These are phyloP conservation scores for Tethya wilhelma DNA, from an alignment of 37 sponge, comb jelly and placozoan genomes.

Conservation along the genomic window DNA sequence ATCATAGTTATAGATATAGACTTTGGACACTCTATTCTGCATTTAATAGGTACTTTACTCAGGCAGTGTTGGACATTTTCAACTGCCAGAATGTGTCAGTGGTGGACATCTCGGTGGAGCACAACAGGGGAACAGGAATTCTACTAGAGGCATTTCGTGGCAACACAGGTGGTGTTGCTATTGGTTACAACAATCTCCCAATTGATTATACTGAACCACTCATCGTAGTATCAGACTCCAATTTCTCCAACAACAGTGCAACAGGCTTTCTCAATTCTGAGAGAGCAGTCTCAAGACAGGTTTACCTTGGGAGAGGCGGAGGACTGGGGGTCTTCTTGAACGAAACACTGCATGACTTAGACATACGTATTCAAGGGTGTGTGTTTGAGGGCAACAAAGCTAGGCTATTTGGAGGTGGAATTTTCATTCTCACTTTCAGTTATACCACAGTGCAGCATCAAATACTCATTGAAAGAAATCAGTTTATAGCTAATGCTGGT, in stretches of 20 bases:
- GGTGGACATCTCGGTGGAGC: conserved; percentile 5
- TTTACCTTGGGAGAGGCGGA: conserved; percentile 67
- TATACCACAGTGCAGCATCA: conserved; percentile 6
- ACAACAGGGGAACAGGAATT: conserved; percentile 51
- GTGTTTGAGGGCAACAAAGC: conserved; percentile 44
- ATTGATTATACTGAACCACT: not conserved
- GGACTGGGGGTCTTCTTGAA: conserved; percentile 53
- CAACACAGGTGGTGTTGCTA: conserved; percentile 49
- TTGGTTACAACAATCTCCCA: conserved; percentile 42
- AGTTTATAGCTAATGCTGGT: conserved; percentile 37
- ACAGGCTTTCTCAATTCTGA: conserved; percentile 3
- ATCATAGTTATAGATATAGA: not conserved
- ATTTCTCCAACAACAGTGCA: conserved; percentile 18
- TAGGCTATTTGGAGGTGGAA: conserved; percentile 63
- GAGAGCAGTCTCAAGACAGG: not conserved
- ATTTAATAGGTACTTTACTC: conserved; percentile 36
- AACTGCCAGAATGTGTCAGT: conserved; percentile 61
- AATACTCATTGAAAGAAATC: not conserved
- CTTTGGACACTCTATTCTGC: not conserved
- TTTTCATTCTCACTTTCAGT: conserved; percentile 30
- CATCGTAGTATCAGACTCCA: not conserved
- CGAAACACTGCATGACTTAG: conserved; percentile 9
- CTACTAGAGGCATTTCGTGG: conserved; percentile 28
- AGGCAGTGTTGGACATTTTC: conserved; percentile 74
- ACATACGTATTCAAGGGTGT: conserved; percentile 28